Evolutionary conservation across 2,797 vertebrate species (phyloP), one percentile per base, ranked within the genome.

Genomic region (Platalea minor): DNA sequence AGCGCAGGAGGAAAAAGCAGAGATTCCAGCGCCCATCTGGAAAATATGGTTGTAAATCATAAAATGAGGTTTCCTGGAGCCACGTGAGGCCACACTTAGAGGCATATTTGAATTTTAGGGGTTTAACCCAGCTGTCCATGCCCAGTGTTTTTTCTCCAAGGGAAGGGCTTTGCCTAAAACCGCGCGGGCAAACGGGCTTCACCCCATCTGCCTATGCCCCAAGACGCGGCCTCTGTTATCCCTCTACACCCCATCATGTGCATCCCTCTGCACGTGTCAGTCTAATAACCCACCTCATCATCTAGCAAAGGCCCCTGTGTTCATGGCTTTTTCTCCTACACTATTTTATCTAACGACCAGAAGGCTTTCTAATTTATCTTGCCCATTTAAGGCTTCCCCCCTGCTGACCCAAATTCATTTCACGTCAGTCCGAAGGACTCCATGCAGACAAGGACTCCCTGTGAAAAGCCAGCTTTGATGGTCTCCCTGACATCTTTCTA

Each of bases 391-490:
- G 65, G 54, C 78, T 76, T 82, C 56, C 43, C n/a, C 75, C 50
- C 51, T 28, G 41, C 77, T 77, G 63, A 56, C 85, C 57, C 76
- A 54, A 48, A 31, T 65, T 45, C 60, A 65, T 88, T 78, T 91
- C 69, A 73, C 29, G 69, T 51, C 83, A 11, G 59, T 31, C 77
- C 94, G 79, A 86, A 93, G 81, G 74, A 8, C 23, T 67, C 45
- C 9, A 0, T 7, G 79, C 78, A 78, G 56, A 95, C 92, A 96
- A 95, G 90, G 89, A 70, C 57, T 72, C 68, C 88, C 84, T 96
- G 94, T 96, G 87, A 43, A 28, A 13, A 31, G 7, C 13, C 11
- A 18, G 61, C 96, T 97, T 96, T 97, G 95, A 97, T 92, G 96
- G 74, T 24, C 7, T 35, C 67, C 43, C 46, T 28, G 61, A 78